Conservation (phyloP, 2,797 vertebrate species). For the Babyrousa celebensis region DNA sequence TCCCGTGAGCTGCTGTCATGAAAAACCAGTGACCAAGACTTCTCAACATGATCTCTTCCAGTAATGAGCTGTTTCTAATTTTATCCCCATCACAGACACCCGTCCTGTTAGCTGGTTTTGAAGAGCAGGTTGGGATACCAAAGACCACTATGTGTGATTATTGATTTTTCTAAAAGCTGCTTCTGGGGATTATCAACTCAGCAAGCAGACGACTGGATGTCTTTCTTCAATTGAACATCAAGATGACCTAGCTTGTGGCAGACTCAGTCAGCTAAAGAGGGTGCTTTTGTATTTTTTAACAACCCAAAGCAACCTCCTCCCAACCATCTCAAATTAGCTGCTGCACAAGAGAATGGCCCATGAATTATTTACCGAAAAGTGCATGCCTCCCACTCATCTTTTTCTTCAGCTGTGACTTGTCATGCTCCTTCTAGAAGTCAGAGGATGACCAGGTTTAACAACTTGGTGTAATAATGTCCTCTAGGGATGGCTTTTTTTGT, state of each 20-base stretch:
- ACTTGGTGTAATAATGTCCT: conserved; percentile 23
- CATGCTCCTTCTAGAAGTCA: conserved; percentile 63
- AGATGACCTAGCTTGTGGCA: conserved; percentile 59
- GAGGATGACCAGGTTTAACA: neutral
- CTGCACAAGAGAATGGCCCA: conserved; percentile 43
- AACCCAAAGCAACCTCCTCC: neutral
- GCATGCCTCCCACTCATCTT: conserved; percentile 30
- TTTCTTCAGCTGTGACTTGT: conserved; percentile 69
- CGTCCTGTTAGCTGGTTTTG: conserved; percentile 70
- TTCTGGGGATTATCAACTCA: conserved; percentile 71
- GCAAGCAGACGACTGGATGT: conserved; percentile 49
- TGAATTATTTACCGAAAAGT: conserved; percentile 77
- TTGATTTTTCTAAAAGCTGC: conserved; percentile 79
- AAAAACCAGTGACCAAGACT: conserved; percentile 71
- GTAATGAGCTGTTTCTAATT: conserved; percentile 86
- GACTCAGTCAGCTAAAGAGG: neutral
- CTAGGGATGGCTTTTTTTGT: neutral
- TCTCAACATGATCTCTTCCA: conserved; percentile 73
- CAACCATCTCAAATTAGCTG: conserved; percentile 71
- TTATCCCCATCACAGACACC: conserved; percentile 78
- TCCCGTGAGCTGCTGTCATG: conserved; percentile 76
- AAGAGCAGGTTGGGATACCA: conserved; percentile 65
- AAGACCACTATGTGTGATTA: conserved; percentile 67
- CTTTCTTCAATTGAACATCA: conserved; percentile 67
- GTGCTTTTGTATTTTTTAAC: conserved; percentile 62